These are phyloP conservation scores for Anthophora plumipes DNA, from an alignment of 2,888 invertebrate genomes.

Conservation along the genomic window DNA sequence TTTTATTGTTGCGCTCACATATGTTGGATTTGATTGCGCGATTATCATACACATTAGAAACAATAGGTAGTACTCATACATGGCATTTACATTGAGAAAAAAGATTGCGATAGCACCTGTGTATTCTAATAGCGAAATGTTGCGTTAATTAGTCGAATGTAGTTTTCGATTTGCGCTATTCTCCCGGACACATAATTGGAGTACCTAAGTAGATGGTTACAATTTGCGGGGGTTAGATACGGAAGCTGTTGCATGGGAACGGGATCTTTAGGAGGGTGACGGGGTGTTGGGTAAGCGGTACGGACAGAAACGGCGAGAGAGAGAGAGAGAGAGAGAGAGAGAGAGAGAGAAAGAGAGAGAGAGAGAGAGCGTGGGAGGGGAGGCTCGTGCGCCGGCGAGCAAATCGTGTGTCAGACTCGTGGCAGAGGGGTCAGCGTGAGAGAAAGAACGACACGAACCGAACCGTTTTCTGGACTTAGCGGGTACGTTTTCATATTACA, in stretches of 20 bases:
- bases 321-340: slow-evolving; percentile 17
- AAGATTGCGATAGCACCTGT: too few species aligned
- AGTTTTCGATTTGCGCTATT: not conserved
- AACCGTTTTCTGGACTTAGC: slow-evolving; percentile 81
- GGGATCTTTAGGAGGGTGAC: slow-evolving; percentile 25
- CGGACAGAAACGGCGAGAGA: slow-evolving; percentile 25
- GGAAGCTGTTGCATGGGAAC: slow-evolving; percentile 47
- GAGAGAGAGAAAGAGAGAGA: slow-evolving; percentile 21
- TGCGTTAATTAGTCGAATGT: not conserved
- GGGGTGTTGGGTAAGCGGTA: slow-evolving; percentile 24
- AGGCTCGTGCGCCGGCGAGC: slow-evolving; percentile 76
- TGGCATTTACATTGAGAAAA: not conserved
- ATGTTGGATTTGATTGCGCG: not conserved
- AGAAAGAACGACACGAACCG: slow-evolving; percentile 82
- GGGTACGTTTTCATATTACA: slow-evolving; percentile 79
- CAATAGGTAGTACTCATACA: not conserved
- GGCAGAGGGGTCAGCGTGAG: slow-evolving; percentile 83
- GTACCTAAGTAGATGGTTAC: slow-evolving; percentile 14
- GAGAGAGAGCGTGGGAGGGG: slow-evolving; percentile 46
- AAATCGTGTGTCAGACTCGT: slow-evolving; percentile 82
- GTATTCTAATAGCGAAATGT: not conserved
- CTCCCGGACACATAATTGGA: slow-evolving; percentile 3
- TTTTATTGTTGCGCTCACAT: not conserved
- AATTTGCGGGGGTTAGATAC: slow-evolving; percentile 45
- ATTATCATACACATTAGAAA: not conserved